These are phyloP conservation scores for Epinephelus awoara DNA, from an alignment of 2,797 vertebrate genomes.

Conservation along the genomic window DNA sequence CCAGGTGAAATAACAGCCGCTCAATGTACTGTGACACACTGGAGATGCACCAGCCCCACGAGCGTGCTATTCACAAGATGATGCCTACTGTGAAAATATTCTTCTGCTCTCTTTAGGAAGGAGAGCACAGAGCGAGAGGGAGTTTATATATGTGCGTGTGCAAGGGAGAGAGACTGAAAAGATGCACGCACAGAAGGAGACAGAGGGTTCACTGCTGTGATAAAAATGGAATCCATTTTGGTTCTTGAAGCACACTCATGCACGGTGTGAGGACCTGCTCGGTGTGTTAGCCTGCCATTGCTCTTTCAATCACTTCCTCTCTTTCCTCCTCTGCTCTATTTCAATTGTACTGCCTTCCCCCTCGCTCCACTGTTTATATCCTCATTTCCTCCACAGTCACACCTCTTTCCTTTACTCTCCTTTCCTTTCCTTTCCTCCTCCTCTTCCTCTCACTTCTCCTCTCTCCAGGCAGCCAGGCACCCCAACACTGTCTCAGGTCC, in stretches of 20 bases:
- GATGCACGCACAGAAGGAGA: conserved; percentile 61
- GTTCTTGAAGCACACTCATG: conserved; percentile 76
- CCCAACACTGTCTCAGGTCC: conserved; percentile 95
- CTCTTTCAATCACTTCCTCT: conserved; percentile 82
- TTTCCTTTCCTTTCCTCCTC: conserved; percentile 62
- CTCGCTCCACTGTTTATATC: conserved; percentile 46
- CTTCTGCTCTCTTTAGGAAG: conserved; percentile 61
- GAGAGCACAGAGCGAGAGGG: conserved; percentile 18
- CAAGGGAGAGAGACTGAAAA: conserved; percentile 46
- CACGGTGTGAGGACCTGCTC: conserved; percentile 64
- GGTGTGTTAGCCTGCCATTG: conserved; percentile 60
- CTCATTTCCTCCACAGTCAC: conserved; percentile 48
- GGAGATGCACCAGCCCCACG: conserved; percentile 56
- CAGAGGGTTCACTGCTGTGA: conserved; percentile 76
- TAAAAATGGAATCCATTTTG: conserved; percentile 85
- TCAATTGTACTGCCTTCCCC: conserved; percentile 65
- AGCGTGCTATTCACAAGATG: conserved; percentile 62
- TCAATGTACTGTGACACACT: conserved; percentile 68
- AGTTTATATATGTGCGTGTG: conserved; percentile 14
- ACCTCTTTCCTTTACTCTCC: conserved; percentile 71
- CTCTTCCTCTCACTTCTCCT: conserved; percentile 84
- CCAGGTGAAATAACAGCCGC: conserved; percentile 68
- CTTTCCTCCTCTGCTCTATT: conserved; percentile 81
- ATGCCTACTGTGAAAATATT: conserved; percentile 77
- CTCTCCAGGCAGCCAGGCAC: conserved; percentile 94